These are phyloP conservation scores for Sebastes cheni DNA, from an alignment of 2,797 vertebrate genomes.

Conservation along the genomic window DNA sequence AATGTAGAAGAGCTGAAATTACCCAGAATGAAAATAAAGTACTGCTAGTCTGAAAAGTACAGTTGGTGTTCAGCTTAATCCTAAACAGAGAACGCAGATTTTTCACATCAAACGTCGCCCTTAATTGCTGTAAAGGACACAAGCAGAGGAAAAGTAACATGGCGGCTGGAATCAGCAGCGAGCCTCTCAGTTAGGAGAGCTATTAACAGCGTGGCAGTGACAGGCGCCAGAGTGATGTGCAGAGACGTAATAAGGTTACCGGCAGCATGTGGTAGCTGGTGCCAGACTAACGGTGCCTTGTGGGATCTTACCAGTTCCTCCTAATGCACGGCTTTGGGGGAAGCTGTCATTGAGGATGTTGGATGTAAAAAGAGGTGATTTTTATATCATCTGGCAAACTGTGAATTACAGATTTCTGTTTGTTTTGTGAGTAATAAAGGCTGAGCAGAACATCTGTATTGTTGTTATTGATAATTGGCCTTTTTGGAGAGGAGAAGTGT, in stretches of 20 bases:
- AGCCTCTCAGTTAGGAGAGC: constrained; percentile 55
- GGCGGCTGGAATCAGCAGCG: constrained; percentile 49
- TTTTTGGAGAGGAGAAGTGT: neutral
- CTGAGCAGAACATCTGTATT: neutral
- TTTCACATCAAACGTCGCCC: constrained; percentile 26
- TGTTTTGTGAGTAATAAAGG: neutral
- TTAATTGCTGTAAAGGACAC: constrained; percentile 37
- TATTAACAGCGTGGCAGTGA: constrained; percentile 70
- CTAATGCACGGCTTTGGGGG: constrained; percentile 41
- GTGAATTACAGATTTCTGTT: constrained; percentile 1
- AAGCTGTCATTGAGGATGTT: constrained; percentile 59
- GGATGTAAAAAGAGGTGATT: constrained; percentile 12
- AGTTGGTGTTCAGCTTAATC: neutral
- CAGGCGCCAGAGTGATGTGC: constrained; percentile 71
- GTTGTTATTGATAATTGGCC: neutral
- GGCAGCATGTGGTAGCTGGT: constrained; percentile 67
- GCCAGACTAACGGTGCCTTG: constrained; percentile 60
- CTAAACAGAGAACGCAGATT: neutral
- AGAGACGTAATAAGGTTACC: constrained; percentile 77
- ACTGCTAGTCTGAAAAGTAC: neutral
- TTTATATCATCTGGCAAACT: constrained; percentile 33
- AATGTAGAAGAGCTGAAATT: neutral
- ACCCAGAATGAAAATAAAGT: neutral
- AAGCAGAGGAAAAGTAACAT: constrained; percentile 42
- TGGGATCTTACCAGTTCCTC: constrained; percentile 57